Evolutionary conservation across 2,113 vertebrate genomes (phyloP).

Genomic region (Apeltes quadracus): DNA sequence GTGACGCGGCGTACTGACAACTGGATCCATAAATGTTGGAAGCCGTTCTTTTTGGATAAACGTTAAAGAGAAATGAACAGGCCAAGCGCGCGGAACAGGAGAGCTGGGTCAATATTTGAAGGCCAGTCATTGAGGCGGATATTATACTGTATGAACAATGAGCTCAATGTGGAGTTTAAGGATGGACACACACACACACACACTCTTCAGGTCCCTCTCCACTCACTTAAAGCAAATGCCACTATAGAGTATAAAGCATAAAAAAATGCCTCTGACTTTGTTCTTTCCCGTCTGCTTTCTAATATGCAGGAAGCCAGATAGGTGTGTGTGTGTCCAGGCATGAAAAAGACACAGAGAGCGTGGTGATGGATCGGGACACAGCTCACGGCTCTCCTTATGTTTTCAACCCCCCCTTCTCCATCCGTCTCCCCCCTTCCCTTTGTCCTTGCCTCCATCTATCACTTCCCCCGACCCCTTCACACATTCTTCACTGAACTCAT

Average conservation of each 20-base stretch:
- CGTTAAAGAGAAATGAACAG: constrained; percentile 2
- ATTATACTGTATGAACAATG: neutral
- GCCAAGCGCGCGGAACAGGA: neutral
- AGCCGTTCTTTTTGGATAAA: neutral
- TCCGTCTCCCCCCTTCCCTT: neutral
- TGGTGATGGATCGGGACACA: constrained; percentile 24
- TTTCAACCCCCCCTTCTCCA: constrained; percentile 9
- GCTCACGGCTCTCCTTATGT: constrained; percentile 25
- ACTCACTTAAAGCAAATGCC: neutral
- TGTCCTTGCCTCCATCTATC: neutral
- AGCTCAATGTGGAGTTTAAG: neutral
- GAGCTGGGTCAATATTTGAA: neutral
- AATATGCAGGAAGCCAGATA: constrained; percentile 15
- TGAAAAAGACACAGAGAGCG: neutral
- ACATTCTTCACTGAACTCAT: neutral
- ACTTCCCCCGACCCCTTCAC: neutral
- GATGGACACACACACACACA: neutral
- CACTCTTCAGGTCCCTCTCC: neutral
- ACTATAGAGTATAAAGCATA: neutral
- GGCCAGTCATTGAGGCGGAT: neutral
- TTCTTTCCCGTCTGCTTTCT: constrained; percentile 25
- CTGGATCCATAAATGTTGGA: constrained; percentile 1
- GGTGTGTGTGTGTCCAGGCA: neutral
- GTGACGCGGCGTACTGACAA: neutral
- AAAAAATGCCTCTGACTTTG: constrained; percentile 3